phyloP scores from a whole-genome alignment of 2,888 invertebrate genomes.

The Hirtodrosophila alboralis region DNA sequence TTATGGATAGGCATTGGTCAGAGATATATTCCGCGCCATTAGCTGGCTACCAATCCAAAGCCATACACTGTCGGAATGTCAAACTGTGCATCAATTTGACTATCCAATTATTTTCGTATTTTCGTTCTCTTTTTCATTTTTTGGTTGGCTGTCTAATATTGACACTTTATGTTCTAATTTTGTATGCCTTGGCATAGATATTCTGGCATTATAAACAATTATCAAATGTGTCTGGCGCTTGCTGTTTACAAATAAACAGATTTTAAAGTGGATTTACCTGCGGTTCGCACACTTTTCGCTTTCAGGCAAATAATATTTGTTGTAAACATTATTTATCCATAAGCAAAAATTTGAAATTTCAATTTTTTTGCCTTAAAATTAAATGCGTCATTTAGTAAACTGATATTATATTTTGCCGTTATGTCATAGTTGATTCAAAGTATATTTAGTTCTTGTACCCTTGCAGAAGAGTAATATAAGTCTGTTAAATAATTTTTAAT shows the following conservation, averaged over 20 bases:
- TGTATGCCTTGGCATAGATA: conserved; percentile 1
- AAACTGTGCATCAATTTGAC: conserved; percentile 58
- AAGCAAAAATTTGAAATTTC: neutral
- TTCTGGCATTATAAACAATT: conserved; percentile 27
- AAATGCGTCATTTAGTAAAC: conserved; percentile 36
- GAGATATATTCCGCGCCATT: conserved; percentile 49
- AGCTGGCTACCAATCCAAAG: conserved; percentile 50
- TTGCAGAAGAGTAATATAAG: no score
- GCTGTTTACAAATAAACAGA: conserved; percentile 32
- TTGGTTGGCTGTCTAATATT: conserved; percentile 3
- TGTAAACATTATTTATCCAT: no score
- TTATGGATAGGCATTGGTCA: conserved; percentile 49
- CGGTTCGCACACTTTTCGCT: neutral
- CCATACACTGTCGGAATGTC: conserved; percentile 42
- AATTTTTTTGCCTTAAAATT: no score
- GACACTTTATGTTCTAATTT: conserved; percentile 25
- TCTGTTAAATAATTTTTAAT: no score
- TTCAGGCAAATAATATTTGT: conserved; percentile 4
- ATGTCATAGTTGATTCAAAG: no score
- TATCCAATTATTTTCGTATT: conserved; percentile 47
- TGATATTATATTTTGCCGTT: no score
- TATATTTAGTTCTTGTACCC: no score
- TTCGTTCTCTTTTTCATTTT: neutral
- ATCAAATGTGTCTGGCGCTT: conserved; percentile 19
- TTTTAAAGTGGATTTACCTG: conserved; percentile 4